Conservation (phyloP, 92 coral and sea anemone genomes). For the Actinernus sp. region DNA sequence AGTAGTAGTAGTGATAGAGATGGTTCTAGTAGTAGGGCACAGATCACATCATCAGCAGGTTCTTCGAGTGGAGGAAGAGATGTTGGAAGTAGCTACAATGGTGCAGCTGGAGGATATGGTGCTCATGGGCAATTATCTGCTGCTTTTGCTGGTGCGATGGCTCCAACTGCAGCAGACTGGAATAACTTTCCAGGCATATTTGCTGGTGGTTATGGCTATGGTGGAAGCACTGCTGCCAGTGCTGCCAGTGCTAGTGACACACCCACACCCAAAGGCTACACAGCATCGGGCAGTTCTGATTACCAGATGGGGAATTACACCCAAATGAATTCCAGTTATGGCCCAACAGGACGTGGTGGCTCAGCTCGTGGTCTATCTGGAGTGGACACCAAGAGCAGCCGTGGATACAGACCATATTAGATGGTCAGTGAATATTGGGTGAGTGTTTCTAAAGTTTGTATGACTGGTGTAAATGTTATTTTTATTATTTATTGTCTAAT, state of each 20-base stretch:
- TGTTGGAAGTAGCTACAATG: conserved; percentile 2
- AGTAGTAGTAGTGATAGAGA: conserved; percentile 16
- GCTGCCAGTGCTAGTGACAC: conserved; percentile 26
- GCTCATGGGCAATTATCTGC: conserved; percentile 55
- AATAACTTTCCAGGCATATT: conserved; percentile 11
- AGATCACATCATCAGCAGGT: conserved; percentile 1
- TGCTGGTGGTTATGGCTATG: conserved; percentile 46
- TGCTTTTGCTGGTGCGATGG: conserved; percentile 46
- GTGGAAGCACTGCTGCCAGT: conserved; percentile 16
- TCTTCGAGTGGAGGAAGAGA: conserved; percentile 4
- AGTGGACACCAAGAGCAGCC: conserved; percentile 1
- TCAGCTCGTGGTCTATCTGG: conserved; percentile 1
- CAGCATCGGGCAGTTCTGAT: conserved; percentile 32
- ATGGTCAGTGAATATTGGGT: neutral
- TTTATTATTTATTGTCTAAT: too few relatives aligned
- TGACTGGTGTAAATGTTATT: too few relatives aligned
- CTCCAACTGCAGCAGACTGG: conserved; percentile 20
- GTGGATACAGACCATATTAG: conserved; percentile 53
- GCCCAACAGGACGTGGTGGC: conserved; percentile 53
- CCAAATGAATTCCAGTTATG: conserved; percentile 73
- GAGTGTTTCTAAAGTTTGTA: neutral
- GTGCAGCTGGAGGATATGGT: conserved; percentile 28
- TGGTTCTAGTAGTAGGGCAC: conserved; percentile 8
- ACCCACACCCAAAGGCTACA: conserved; percentile 11
- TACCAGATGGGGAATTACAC: conserved; percentile 69